phyloP scores from a whole-genome alignment of 2,113 vertebrate genomes.

The Protomyctophum bolini region DNA sequence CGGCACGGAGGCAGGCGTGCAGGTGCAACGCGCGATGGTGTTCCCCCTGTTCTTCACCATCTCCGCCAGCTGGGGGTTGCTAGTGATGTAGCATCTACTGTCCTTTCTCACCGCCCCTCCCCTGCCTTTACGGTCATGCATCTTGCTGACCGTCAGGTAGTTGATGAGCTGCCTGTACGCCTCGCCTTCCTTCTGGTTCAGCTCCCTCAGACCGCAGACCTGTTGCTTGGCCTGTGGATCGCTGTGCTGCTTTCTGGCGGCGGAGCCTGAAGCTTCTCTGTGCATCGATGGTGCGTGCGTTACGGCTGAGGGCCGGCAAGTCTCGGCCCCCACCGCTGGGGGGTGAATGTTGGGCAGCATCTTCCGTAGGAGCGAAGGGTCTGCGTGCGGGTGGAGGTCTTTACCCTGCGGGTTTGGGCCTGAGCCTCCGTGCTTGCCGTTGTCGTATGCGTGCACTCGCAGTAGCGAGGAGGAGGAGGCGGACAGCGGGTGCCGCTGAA shows the following conservation, averaged over 20 bases:
- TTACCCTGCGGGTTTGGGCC: slow-evolving; percentile 81
- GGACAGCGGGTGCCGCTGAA: slow-evolving; percentile 84
- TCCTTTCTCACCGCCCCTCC: slow-evolving; percentile 74
- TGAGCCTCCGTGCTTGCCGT: slow-evolving; percentile 77
- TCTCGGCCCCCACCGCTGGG: slow-evolving; percentile 82
- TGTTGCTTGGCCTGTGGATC: slow-evolving; percentile 74
- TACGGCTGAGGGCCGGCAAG: slow-evolving; percentile 84
- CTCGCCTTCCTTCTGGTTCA: slow-evolving; percentile 75
- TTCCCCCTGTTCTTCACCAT: slow-evolving; percentile 71
- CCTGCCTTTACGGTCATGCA: slow-evolving; percentile 78
- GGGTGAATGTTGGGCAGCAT: slow-evolving; percentile 86
- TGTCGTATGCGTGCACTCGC: slow-evolving; percentile 84
- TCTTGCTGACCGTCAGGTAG: slow-evolving; percentile 79
- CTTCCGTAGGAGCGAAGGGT: slow-evolving; percentile 87
- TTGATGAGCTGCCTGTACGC: slow-evolving; percentile 78
- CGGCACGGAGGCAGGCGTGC: slow-evolving; percentile 68
- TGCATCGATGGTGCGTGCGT: slow-evolving; percentile 82
- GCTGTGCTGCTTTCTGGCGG: slow-evolving; percentile 74
- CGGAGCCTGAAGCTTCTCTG: slow-evolving; percentile 92
- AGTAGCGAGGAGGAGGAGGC: slow-evolving; percentile 80
- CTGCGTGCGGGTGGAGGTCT: slow-evolving; percentile 88
- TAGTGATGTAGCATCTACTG: slow-evolving; percentile 71
- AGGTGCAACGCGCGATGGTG: slow-evolving; percentile 65
- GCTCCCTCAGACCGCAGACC: slow-evolving; percentile 58
- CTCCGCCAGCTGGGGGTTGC: slow-evolving; percentile 73